phyloP scores from a whole-genome alignment of 2,797 vertebrate species.

The Gila robusta region DNA sequence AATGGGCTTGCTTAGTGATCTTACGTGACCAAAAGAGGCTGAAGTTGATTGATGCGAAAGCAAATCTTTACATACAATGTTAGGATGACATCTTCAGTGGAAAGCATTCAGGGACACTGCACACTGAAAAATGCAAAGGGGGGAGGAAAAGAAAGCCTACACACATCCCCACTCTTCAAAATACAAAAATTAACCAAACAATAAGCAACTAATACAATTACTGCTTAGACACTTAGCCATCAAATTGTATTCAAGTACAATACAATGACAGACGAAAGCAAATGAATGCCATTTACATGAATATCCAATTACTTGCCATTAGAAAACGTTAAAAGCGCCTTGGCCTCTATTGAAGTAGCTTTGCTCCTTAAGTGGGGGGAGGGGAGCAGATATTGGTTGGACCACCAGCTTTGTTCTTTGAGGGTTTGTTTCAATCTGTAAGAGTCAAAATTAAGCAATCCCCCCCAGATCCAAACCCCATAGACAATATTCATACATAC shows the following conservation, averaged over 20 bases:
- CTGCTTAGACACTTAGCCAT: slow-evolving; percentile 58
- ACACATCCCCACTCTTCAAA: slow-evolving; percentile 68
- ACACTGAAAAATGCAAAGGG: slow-evolving; percentile 83
- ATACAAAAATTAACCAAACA: slow-evolving; percentile 56
- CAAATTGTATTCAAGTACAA: slow-evolving; percentile 59
- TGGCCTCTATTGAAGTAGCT: slow-evolving; percentile 69
- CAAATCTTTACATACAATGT: slow-evolving; percentile 82
- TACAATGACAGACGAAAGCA: slow-evolving; percentile 43
- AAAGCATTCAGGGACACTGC: slow-evolving; percentile 81
- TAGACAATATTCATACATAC: slow-evolving; percentile 61
- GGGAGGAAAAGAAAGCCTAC: slow-evolving; percentile 70
- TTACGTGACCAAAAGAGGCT: slow-evolving; percentile 73
- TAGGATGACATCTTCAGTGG: slow-evolving; percentile 78
- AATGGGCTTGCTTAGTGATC: slow-evolving; percentile 76
- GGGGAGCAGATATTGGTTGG: slow-evolving; percentile 65
- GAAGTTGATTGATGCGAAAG: slow-evolving; percentile 74
- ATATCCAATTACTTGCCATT: slow-evolving; percentile 66
- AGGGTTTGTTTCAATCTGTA: slow-evolving; percentile 78
- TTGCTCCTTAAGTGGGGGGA: slow-evolving; percentile 69
- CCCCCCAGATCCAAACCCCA: slow-evolving; percentile 71
- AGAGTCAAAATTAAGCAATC: slow-evolving; percentile 80
- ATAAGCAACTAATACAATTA: slow-evolving; percentile 56
- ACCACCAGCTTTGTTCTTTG: slow-evolving; percentile 67
- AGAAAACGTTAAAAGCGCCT: slow-evolving; percentile 73
- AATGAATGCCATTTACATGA: slow-evolving; percentile 43